phyloP scores from a whole-genome alignment of 2,888 invertebrate genomes.

The Kryphioiulus occultus region DNA sequence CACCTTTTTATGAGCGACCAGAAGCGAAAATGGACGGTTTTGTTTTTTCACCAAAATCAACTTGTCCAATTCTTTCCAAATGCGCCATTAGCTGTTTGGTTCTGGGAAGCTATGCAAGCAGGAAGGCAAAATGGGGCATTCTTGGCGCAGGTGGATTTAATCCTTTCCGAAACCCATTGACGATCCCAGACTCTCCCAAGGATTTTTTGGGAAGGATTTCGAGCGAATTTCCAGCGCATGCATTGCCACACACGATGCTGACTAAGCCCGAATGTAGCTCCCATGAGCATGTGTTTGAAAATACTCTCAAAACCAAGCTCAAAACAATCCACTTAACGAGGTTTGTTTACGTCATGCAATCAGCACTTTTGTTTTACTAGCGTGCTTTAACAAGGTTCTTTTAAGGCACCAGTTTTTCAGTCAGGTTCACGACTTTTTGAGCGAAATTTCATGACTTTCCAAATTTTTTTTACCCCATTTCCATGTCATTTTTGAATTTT shows the following conservation, averaged over 20 bases:
- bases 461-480: no score
- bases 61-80: background rate
- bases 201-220: background rate
- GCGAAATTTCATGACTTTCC: no score
- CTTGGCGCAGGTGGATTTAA: slow-evolving; percentile 20
- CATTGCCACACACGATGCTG: slow-evolving; percentile 1
- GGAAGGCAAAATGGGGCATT: background rate
- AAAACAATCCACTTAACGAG: background rate
- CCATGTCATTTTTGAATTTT: no score
- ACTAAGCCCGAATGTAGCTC: background rate
- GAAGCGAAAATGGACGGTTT: background rate
- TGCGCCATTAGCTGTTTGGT: background rate
- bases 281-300: background rate
- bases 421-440: no score
- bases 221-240: background rate
- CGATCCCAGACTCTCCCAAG: background rate
- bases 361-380: background rate
- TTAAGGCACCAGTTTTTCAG: background rate
- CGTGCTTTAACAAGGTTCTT: background rate
- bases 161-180: slow-evolving; percentile 34
- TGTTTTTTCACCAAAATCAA: background rate
- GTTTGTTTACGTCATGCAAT: background rate
- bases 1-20: background rate
- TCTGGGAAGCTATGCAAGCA: background rate
- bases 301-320: background rate